phyloP scores from a whole-genome alignment of 2,888 invertebrate species.

The Callyntrura guangdongensis region DNA sequence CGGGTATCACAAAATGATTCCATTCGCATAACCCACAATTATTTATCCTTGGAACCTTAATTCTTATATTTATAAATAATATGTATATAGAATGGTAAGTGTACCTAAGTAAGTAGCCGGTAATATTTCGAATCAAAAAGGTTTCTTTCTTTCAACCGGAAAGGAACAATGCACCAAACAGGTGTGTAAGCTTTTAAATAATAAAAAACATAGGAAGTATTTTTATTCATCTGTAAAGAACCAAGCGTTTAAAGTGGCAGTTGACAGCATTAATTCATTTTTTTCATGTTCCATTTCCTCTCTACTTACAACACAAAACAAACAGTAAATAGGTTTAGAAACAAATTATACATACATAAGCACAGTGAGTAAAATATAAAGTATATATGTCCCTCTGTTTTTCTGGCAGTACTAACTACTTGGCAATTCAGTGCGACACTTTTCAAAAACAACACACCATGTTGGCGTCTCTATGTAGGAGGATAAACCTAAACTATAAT shows the following conservation, averaged over 20 bases:
- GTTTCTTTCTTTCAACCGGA: neutral
- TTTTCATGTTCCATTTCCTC: slow-evolving; percentile 42
- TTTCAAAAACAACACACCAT: neutral
- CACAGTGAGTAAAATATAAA: neutral
- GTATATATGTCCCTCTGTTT: neutral
- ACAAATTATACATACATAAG: slow-evolving; percentile 29
- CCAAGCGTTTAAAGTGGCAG: slow-evolving; percentile 25
- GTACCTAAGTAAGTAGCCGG: neutral
- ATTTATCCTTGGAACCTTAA: no score
- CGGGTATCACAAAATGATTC: no score
- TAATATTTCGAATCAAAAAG: neutral
- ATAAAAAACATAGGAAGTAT: neutral
- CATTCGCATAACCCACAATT: no score
- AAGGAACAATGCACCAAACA: neutral
- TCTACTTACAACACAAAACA: slow-evolving; percentile 11
- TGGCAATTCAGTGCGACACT: slow-evolving; percentile 25
- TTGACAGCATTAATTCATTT: slow-evolving; percentile 42
- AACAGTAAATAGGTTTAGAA: slow-evolving; percentile 39
- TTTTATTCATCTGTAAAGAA: slow-evolving; percentile 18
- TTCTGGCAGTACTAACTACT: neutral
- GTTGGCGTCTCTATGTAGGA: neutral
- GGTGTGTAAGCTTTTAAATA: slow-evolving; percentile 5
- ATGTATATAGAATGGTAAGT: no score
- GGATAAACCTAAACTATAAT: slow-evolving; percentile 19
- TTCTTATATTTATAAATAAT: no score